These are phyloP conservation scores for Danaus melanippus DNA, from an alignment of 1,140 invertebrate genomes.

Conservation along the genomic window DNA sequence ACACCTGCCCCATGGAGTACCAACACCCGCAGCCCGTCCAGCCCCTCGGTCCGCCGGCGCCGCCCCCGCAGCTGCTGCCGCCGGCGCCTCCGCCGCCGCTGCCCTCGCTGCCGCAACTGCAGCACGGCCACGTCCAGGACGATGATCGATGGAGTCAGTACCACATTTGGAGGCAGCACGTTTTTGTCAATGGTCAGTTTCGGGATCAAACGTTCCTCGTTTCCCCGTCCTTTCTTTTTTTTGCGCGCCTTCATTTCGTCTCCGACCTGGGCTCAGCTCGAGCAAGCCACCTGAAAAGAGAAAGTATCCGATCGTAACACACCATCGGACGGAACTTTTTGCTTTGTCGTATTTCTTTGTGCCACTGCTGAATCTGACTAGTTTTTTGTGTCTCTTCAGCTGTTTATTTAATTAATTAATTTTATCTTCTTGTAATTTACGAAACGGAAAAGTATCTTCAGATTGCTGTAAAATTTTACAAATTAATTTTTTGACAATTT, in stretches of 20 bases:
- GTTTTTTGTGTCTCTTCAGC: too few species aligned
- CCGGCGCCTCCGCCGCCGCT: conserved; percentile 50
- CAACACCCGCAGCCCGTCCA: conserved; percentile 45
- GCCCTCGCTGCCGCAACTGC: conserved; percentile 59
- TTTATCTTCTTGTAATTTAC: too few species aligned
- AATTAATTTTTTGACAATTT: too few species aligned
- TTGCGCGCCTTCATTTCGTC: conserved; percentile 4
- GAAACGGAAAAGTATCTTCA: too few species aligned
- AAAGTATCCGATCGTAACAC: conserved; percentile 38
- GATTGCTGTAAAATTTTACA: too few species aligned
- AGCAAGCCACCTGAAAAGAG: conserved; percentile 36
- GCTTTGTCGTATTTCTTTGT: conserved; percentile 17
- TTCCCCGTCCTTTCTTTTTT: too few species aligned
- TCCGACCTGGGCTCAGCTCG: conserved; percentile 32
- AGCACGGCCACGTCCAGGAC: conserved; percentile 64
- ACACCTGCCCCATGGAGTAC: conserved; percentile 47
- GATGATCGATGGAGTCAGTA: conserved; percentile 73
- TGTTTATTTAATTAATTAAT: too few species aligned
- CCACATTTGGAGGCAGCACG: conserved; percentile 75
- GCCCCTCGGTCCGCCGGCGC: conserved; percentile 54
- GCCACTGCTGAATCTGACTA: conserved; percentile 1
- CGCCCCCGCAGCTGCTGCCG: conserved; percentile 46
- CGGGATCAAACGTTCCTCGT: background rate
- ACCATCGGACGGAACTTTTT: conserved; percentile 17
- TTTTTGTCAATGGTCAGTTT: conserved; percentile 75